Base-by-base conservation (phyloP, 2,888 invertebrate genomes). In the Drosophila gaucha region DNA sequence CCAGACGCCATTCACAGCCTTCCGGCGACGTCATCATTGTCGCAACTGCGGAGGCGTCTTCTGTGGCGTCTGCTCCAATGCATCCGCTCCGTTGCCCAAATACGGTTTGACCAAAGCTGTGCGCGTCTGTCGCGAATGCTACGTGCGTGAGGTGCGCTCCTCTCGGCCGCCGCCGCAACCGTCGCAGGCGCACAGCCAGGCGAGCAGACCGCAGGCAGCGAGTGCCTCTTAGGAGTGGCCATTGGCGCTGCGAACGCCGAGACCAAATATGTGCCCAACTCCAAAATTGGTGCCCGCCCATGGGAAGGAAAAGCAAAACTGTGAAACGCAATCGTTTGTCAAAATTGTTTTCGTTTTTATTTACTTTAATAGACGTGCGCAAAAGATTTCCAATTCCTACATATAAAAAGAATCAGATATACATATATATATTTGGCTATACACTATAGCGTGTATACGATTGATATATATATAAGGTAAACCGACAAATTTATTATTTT, bases 21-120 rank as follows among this genome's bases (percentile, higher is more conserved):
- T 99, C 83, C 94, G 99, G 36, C 94, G 99, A 16, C 93, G 99
- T 9, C 99, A 99, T 91, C 99, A 99, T 92, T 99, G 99, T 91
- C 93, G 99, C 80, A 98, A 98, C 92, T 99, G 99, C 92, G 99
- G 99, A 33, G 92, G 92, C 94, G 97, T 98, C 38, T 98, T 98
- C 92, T 99, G 98, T 92, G 96, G 97, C 1, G 95, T 97, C 43
- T 99, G 98, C 92, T 98, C 98, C 78, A 96, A 97, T 46, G 97
- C 98, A 91, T 96, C 96, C 70, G 96, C 98, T 59, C 97, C 98
- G 22, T 92, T 99, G 80, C 98, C 98, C 10, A 96, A 97, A 89
- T 98, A 95, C 92, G 98, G 98, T 1, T 96, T 98, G 88, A 93
- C 95, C 78, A 98, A 97, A 90, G 98, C 98, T 6, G 98, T 98